These are phyloP conservation scores for Lottia scabra DNA, from an alignment of 2,888 invertebrate genomes.

Conservation along the genomic window DNA sequence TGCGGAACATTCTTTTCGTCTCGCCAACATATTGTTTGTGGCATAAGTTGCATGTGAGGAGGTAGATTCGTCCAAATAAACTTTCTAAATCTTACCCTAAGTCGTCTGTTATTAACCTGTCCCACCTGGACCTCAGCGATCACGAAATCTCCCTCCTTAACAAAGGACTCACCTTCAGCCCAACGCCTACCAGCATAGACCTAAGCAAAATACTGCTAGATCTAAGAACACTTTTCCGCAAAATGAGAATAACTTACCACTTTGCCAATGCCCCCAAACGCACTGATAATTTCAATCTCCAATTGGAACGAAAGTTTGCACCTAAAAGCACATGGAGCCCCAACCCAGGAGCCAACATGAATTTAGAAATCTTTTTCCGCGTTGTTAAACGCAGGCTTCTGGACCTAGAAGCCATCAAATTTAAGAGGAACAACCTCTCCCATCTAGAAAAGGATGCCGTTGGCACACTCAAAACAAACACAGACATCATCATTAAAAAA, in stretches of 20 bases:
- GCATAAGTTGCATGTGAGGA: too few relatives aligned
- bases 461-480: not conserved
- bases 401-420: not conserved
- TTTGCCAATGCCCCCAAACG: not conserved
- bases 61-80: not conserved
- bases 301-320: not conserved
- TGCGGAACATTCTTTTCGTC: too few relatives aligned
- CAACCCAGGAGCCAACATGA: not conserved
- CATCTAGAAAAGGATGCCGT: not conserved
- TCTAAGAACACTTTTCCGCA: not conserved
- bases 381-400: not conserved
- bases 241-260: not conserved
- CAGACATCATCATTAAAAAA: not conserved
- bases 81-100: not conserved
- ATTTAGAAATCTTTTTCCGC: not conserved
- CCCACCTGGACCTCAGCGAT: not conserved
- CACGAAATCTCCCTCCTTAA: not conserved
- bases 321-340: not conserved
- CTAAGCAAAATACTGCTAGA: not conserved
- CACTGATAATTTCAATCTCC: not conserved
- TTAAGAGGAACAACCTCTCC: not conserved
- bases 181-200: not conserved
- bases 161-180: not conserved
- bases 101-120: not conserved
- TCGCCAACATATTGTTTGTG: too few relatives aligned